Evolutionary conservation across 2,888 invertebrate species (phyloP).

Genomic region (Drosophila demipolita): DNA sequence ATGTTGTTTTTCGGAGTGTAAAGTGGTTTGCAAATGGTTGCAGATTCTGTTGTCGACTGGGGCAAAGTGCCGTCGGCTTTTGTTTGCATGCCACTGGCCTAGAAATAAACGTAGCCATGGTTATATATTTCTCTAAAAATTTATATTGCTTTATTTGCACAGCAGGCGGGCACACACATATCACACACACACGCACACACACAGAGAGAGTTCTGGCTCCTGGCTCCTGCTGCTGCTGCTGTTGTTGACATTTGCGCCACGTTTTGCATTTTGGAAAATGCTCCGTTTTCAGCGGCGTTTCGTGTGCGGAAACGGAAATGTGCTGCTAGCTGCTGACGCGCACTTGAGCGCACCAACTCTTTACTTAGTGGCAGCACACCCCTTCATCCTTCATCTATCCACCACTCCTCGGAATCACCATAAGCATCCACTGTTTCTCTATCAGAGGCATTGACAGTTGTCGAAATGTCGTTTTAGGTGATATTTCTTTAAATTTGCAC

Average conservation of each 20-base stretch:
- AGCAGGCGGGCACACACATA: constrained; percentile 16
- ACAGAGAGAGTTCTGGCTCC: neutral
- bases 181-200: constrained; percentile 7
- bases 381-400: neutral
- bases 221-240: constrained; percentile 18
- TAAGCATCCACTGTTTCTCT: neutral
- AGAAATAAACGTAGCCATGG: constrained; percentile 72
- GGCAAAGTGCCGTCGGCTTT: constrained; percentile 75
- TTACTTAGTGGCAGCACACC: constrained; percentile 8
- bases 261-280: constrained; percentile 79
- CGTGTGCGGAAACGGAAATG: constrained; percentile 81
- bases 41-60: constrained; percentile 44
- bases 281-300: constrained; percentile 76
- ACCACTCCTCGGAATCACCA: neutral
- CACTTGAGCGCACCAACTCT: constrained; percentile 65
- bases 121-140: constrained; percentile 74
- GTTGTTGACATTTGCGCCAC: constrained; percentile 78
- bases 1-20: neutral
- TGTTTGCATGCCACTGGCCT: constrained; percentile 77
- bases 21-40: constrained; percentile 2
- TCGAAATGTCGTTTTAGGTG: constrained; percentile 65
- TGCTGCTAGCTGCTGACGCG: constrained; percentile 73
- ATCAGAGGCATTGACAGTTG: constrained; percentile 70
- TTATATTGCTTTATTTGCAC: constrained; percentile 75
- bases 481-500: constrained; percentile 17